Evolutionary conservation across 1,140 invertebrate species (phyloP).

Genomic region (Drosophila bipectinata): DNA sequence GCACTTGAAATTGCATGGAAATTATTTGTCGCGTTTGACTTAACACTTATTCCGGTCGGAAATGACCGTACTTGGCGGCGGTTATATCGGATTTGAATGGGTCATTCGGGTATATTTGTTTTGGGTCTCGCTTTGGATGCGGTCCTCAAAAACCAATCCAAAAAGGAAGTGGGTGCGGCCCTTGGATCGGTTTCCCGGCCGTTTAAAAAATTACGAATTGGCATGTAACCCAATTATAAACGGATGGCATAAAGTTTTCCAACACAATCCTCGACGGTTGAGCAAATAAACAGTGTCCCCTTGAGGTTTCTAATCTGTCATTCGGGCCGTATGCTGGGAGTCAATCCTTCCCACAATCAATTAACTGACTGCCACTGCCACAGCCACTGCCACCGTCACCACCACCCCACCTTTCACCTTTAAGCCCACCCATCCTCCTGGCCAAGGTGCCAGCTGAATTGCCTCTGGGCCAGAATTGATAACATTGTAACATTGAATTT

Average conservation of each 20-base stretch:
- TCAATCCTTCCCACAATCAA: constrained; percentile 56
- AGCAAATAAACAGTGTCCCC: constrained; percentile 14
- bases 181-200: constrained; percentile 14
- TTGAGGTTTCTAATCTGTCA: constrained; percentile 32
- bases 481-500: constrained; percentile 82
- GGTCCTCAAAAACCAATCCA: background rate
- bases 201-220: constrained; percentile 3
- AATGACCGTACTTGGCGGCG: constrained; percentile 58
- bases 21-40: constrained; percentile 69
- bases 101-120: constrained; percentile 50
- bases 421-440: constrained; percentile 23
- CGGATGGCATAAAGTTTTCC: background rate
- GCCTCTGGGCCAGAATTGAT: constrained; percentile 77
- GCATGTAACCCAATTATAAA: constrained; percentile 11
- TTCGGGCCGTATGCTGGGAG: constrained; percentile 32
- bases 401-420: constrained; percentile 27
- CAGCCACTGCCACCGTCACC: too few relatives aligned
- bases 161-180: constrained; percentile 48
- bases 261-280: constrained; percentile 20
- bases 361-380: constrained; percentile 30
- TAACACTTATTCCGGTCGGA: constrained; percentile 75
- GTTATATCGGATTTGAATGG: constrained; percentile 47
- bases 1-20: constrained; percentile 78
- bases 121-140: constrained; percentile 32
- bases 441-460: constrained; percentile 21